These are phyloP conservation scores for Bos indicus DNA, from an alignment of 2,113 vertebrate species.

Conservation along the genomic window DNA sequence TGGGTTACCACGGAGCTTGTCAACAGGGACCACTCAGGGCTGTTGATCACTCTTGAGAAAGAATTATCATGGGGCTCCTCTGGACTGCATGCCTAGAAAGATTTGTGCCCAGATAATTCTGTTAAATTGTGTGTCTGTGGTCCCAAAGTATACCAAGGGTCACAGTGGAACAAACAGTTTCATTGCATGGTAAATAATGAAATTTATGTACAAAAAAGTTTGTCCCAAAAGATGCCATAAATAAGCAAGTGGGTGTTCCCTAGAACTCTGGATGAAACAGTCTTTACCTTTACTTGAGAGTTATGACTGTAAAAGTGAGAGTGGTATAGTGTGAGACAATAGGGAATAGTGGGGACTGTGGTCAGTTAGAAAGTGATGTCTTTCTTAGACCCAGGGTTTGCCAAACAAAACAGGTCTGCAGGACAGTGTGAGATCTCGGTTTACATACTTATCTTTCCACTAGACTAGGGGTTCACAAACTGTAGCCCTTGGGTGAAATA, in stretches of 20 bases:
- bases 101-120: background rate
- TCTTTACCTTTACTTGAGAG: background rate
- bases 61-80: conserved; percentile 34
- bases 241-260: background rate
- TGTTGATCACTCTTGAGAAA: conserved; percentile 61
- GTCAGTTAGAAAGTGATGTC: background rate
- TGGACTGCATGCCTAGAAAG: background rate
- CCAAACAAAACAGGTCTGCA: background rate
- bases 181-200: background rate
- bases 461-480: background rate
- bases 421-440: background rate
- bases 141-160: background rate
- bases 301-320: background rate
- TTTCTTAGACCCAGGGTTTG: background rate
- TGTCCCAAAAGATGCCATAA: background rate
- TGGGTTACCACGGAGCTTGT: conserved; percentile 72
- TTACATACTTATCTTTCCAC: background rate
- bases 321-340: background rate
- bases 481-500: background rate
- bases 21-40: conserved; percentile 45
- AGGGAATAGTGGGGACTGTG: background rate
- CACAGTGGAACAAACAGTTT: background rate
- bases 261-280: background rate
- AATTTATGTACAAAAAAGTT: background rate
- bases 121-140: background rate